phyloP scores from a whole-genome alignment of 1,140 invertebrate genomes.

The Drosophila asahinai region DNA sequence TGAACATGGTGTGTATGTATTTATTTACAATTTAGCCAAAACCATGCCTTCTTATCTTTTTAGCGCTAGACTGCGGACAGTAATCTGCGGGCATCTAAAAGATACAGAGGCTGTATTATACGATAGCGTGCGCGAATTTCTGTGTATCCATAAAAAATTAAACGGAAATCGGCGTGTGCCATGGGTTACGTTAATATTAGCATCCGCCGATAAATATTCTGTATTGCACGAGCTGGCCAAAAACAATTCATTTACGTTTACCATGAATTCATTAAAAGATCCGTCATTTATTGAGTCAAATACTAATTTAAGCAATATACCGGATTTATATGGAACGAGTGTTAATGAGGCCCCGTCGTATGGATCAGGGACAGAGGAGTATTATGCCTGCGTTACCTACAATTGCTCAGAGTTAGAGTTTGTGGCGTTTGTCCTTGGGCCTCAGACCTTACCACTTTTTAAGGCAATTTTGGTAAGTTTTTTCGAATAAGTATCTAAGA shows the following conservation, averaged over 20 bases:
- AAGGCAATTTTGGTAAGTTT: constrained; percentile 84
- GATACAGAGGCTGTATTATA: constrained; percentile 70
- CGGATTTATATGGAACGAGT: constrained; percentile 14
- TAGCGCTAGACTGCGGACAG: constrained; percentile 74
- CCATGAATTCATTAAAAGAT: constrained; percentile 25
- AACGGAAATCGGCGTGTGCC: constrained; percentile 41
- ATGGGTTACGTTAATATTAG: constrained; percentile 20
- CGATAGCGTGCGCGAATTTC: constrained; percentile 40
- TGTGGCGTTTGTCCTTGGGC: constrained; percentile 86
- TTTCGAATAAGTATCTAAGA: neutral
- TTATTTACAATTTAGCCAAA: constrained; percentile 64
- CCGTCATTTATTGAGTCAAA: neutral
- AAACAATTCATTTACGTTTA: neutral
- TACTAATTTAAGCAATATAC: constrained; percentile 24
- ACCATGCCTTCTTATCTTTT: constrained; percentile 68
- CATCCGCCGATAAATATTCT: constrained; percentile 7
- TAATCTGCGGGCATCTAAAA: constrained; percentile 76
- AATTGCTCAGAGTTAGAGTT: constrained; percentile 86
- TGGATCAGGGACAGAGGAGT: constrained; percentile 36
- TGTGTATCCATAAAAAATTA: constrained; percentile 18
- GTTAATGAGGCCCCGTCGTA: constrained; percentile 10
- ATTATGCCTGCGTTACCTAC: constrained; percentile 75
- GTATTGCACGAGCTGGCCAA: neutral
- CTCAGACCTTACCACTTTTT: constrained; percentile 85
- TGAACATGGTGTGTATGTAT: constrained; percentile 15